phyloP scores from a whole-genome alignment of 2,888 invertebrate genomes.

The Dryobota labecula region DNA sequence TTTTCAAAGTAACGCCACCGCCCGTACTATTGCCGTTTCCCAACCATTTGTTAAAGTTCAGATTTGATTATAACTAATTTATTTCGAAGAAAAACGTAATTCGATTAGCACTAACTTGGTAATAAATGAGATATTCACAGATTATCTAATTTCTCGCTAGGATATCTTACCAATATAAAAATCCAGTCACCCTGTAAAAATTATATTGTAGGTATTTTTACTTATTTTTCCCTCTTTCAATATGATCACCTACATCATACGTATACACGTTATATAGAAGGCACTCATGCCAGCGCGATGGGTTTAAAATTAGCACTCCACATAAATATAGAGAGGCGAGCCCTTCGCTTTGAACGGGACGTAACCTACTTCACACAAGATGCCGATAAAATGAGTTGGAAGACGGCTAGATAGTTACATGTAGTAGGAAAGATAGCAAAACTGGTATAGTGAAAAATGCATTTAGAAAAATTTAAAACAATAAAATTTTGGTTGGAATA shows the following conservation, averaged over 20 bases:
- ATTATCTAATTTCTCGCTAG: background rate
- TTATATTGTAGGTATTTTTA: background rate
- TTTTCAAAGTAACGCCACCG: no score
- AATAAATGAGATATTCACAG: background rate
- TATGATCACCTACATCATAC: background rate
- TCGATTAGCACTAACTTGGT: background rate
- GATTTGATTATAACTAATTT: background rate
- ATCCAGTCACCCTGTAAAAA: background rate
- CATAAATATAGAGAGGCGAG: conserved; percentile 41
- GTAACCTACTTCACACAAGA: conserved; percentile 34
- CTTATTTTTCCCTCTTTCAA: background rate
- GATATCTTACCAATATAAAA: background rate
- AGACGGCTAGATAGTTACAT: background rate
- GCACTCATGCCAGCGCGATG: conserved; percentile 38
- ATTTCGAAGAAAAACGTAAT: background rate
- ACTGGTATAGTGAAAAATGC: background rate
- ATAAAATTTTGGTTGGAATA: background rate
- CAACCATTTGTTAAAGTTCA: no score
- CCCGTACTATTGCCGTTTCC: no score
- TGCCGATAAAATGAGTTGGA: conserved; percentile 32
- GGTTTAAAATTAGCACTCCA: conserved; percentile 52
- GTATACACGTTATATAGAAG: background rate
- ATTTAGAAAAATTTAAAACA: background rate
- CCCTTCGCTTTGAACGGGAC: conserved; percentile 37
- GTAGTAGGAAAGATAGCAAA: no score